Conservation (phyloP, 1,140 invertebrate genomes). For the Heliconius himera region DNA sequence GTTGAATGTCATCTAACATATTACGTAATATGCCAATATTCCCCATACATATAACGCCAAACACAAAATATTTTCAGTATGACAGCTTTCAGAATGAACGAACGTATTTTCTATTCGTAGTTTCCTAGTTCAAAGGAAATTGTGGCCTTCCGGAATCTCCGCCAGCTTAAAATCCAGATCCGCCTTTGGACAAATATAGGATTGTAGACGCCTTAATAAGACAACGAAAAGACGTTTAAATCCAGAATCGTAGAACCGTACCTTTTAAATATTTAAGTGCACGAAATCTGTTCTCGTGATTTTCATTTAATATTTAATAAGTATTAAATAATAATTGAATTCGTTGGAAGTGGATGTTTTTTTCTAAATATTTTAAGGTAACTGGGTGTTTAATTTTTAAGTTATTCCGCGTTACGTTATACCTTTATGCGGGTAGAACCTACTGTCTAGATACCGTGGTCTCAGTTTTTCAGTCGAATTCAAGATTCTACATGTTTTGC, state of each 20-base stretch:
- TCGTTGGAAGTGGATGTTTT: background rate
- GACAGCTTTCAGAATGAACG: constrained; percentile 1
- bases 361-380: too few species aligned
- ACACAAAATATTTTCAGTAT: background rate
- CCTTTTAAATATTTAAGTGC: constrained; percentile 34
- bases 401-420: too few species aligned
- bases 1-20: background rate
- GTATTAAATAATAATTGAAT: background rate
- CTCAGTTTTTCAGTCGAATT: too few species aligned
- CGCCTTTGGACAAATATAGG: constrained; percentile 46
- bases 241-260: constrained; percentile 29
- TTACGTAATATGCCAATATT: background rate
- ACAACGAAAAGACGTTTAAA: constrained; percentile 41
- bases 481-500: too few species aligned
- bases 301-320: constrained; percentile 8
- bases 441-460: too few species aligned
- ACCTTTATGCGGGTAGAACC: too few species aligned
- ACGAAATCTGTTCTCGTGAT: constrained; percentile 23
- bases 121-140: constrained; percentile 18
- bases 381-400: too few species aligned
- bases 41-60: background rate
- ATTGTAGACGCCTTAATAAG: constrained; percentile 41
- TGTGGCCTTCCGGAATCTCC: constrained; percentile 17
- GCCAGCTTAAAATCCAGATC: constrained; percentile 30
- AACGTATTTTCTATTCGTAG: background rate